Percentiles rank a stretch among this genome's conserved stretches.
phyloP scores from a whole-genome alignment of 2,888 invertebrate species.

The Pyrochroa serraticornis region DNA sequence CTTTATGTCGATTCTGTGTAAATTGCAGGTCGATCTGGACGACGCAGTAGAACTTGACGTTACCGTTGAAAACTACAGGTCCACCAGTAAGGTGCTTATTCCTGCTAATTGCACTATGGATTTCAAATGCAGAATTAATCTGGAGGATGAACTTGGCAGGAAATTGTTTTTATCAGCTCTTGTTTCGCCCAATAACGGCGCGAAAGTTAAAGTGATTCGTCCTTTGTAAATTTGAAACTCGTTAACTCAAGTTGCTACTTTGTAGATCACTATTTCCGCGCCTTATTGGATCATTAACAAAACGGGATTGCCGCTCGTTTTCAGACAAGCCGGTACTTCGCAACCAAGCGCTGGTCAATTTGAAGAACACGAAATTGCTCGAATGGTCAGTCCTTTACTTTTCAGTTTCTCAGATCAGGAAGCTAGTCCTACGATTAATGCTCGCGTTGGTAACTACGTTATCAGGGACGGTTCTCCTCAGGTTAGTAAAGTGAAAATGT shows the following conservation, averaged over 20 bases:
- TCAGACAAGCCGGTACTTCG: constrained; percentile 84
- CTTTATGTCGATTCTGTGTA: constrained; percentile 18
- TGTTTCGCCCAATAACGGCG: constrained; percentile 50
- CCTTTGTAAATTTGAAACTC: background rate
- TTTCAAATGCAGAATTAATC: constrained; percentile 62
- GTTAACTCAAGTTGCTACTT: constrained; percentile 10
- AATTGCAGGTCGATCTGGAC: constrained; percentile 70
- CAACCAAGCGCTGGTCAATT: constrained; percentile 87
- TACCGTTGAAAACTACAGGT: constrained; percentile 80
- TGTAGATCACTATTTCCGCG: constrained; percentile 75
- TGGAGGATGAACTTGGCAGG: constrained; percentile 76
- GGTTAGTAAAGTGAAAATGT: too few species aligned
- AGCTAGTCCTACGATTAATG: constrained; percentile 76
- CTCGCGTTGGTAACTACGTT: constrained; percentile 75
- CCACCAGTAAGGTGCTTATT: constrained; percentile 46
- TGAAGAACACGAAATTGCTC: constrained; percentile 92
- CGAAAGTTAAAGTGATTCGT: constrained; percentile 50
- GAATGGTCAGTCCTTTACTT: constrained; percentile 89
- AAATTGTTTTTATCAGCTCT: constrained; percentile 76
- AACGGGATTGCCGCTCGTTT: constrained; percentile 93
- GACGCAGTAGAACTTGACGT: constrained; percentile 76
- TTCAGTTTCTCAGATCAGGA: constrained; percentile 94
- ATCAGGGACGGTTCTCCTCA: constrained; percentile 62
- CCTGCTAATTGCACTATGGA: constrained; percentile 46
- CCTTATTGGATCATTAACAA: constrained; percentile 97